phyloP scores from a whole-genome alignment of 2,797 vertebrate species.

The Eidolon dupreanum region DNA sequence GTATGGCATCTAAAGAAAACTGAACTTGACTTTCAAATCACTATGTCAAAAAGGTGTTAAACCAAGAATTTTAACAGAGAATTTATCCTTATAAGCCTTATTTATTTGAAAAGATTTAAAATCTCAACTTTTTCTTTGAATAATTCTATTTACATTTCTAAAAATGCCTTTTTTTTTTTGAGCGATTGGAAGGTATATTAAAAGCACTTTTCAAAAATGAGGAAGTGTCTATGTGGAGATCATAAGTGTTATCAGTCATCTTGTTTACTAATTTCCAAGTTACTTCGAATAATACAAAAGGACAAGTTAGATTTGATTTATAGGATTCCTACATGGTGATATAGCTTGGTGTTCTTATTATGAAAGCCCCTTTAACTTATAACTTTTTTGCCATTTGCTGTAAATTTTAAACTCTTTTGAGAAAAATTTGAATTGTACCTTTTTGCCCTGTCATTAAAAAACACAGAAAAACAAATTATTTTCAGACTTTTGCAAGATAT shows the following conservation, averaged over 20 bases:
- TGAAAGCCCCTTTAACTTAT: not conserved
- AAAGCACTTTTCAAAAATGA: conserved; percentile 18
- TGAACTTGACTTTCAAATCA: not conserved
- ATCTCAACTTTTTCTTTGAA: not conserved
- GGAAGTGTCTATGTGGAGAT: not conserved
- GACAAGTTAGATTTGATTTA: not conserved
- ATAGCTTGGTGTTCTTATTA: not conserved
- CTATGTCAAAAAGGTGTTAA: not conserved
- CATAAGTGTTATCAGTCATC: not conserved
- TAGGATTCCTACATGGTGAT: not conserved
- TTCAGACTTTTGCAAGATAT: not conserved
- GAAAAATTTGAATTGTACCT: not conserved
- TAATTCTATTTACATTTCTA: not conserved
- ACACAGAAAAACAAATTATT: not conserved
- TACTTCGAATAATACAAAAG: not conserved
- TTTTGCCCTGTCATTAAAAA: not conserved
- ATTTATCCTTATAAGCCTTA: too few relatives aligned
- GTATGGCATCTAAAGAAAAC: not conserved
- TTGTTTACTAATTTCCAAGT: not conserved
- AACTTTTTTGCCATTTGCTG: not conserved
- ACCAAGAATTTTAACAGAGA: not conserved
- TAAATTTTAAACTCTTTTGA: not conserved
- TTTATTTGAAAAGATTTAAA: not conserved
- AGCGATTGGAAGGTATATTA: not conserved
- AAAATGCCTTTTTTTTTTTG: not conserved